Percentiles rank a stretch among this genome's conserved stretches.
Conservation (phyloP, 2,888 invertebrate genomes). For the Erebia palarica region DNA sequence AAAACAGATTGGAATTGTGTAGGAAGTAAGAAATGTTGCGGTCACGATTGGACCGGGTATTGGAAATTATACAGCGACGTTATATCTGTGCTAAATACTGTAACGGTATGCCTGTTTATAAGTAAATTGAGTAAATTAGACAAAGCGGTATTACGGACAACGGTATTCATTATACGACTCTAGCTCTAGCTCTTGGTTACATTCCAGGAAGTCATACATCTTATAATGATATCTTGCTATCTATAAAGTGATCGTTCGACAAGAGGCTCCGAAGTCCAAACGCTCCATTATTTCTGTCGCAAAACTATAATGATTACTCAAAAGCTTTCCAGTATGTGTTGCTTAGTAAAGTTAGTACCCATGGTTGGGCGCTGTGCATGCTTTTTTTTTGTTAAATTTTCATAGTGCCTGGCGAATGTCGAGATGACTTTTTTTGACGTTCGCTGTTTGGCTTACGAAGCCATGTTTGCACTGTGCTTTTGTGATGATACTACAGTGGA, state of each 20-base stretch:
- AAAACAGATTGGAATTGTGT: conserved; percentile 27
- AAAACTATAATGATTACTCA: conserved; percentile 6
- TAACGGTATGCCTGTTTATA: conserved; percentile 33
- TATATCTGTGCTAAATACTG: conserved; percentile 31
- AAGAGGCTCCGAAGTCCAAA: conserved; percentile 33
- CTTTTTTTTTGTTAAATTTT: conserved; percentile 25
- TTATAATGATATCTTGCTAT: conserved; percentile 41
- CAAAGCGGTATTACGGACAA: conserved; percentile 27
- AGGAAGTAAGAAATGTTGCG: conserved; percentile 30
- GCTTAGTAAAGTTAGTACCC: neutral
- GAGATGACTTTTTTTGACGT: conserved; percentile 57
- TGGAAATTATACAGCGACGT: conserved; percentile 33
- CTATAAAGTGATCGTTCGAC: conserved; percentile 38
- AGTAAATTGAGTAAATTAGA: conserved; percentile 33
- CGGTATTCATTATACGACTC: conserved; percentile 33
- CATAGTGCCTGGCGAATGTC: conserved; percentile 25
- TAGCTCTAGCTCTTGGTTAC: conserved; percentile 32
- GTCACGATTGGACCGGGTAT: conserved; percentile 30
- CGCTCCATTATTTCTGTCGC: conserved; percentile 21
- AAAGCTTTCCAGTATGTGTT: conserved; percentile 3
- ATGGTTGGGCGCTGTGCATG: neutral
- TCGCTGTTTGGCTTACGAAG: conserved; percentile 60
- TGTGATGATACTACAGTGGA: conserved; percentile 51
- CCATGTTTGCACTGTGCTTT: conserved; percentile 64
- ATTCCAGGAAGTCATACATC: conserved; percentile 45